Evolutionary conservation across 2,113 vertebrate species (phyloP).

Genomic region (Pollachius pollachius): DNA sequence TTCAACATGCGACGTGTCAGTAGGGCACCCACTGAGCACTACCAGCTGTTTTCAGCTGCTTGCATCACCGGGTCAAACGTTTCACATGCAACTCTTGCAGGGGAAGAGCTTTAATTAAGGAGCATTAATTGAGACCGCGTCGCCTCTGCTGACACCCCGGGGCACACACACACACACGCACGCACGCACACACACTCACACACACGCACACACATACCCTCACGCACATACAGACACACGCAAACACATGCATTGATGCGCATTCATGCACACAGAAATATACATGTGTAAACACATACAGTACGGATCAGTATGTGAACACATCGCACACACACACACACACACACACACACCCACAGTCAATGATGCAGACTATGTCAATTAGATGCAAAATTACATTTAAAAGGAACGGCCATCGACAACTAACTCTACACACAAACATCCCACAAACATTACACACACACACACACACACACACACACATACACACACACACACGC

Average conservation of each 20-base stretch:
- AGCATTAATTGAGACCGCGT: slow-evolving; percentile 21
- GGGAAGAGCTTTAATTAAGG: slow-evolving; percentile 54
- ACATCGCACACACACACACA: no score
- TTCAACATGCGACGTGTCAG: slow-evolving; percentile 35
- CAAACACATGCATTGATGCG: no score
- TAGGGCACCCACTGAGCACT: slow-evolving; percentile 14
- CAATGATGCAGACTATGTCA: not conserved
- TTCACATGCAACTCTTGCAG: slow-evolving; percentile 63
- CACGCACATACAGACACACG: slow-evolving; percentile 20
- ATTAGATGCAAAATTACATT: no score
- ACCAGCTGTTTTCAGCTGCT: slow-evolving; percentile 57
- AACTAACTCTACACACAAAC: not conserved
- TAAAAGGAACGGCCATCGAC: no score
- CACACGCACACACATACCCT: not conserved
- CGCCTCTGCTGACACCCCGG: slow-evolving; percentile 7
- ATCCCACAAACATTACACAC: no score
- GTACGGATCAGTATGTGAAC: no score
- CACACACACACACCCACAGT: no score
- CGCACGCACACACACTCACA: not conserved
- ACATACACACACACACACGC: slow-evolving; percentile 14
- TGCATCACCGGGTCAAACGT: slow-evolving; percentile 69
- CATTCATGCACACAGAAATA: no score
- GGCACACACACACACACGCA: slow-evolving; percentile 10
- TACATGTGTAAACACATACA: no score
- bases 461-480: slow-evolving; percentile 13